These are phyloP conservation scores for Galerucella pusilla DNA, from an alignment of 2,888 invertebrate species.

Conservation along the genomic window DNA sequence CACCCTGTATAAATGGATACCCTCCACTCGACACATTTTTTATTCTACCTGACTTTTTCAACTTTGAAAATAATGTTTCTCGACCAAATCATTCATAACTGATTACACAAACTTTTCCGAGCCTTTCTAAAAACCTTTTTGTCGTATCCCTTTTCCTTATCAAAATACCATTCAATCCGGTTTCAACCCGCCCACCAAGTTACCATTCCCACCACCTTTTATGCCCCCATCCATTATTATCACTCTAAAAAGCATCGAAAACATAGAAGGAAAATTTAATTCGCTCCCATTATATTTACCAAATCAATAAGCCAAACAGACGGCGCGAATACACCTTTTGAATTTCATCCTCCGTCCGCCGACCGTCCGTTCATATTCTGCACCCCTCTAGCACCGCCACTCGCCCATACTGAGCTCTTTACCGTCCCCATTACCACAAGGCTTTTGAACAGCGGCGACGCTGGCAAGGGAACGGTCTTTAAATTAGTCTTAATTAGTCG, in stretches of 20 bases:
- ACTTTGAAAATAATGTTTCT: not conserved
- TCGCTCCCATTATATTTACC: conserved; percentile 54
- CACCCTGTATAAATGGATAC: no score
- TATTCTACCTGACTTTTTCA: not conserved
- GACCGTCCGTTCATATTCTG: conserved; percentile 33
- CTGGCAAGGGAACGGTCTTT: conserved; percentile 8
- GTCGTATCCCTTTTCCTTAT: conserved; percentile 31
- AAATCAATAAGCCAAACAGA: conserved; percentile 50
- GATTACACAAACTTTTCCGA: conserved; percentile 19
- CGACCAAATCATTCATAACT: conserved; percentile 16
- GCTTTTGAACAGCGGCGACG: conserved; percentile 21
- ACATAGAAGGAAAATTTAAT: conserved; percentile 52
- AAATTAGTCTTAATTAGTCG: conserved; percentile 8
- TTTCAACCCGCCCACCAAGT: conserved; percentile 23
- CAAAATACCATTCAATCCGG: conserved; percentile 40
- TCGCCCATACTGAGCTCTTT: conserved; percentile 14
- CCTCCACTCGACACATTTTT: not conserved
- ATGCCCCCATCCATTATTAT: conserved; percentile 39
- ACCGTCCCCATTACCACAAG: conserved; percentile 27
- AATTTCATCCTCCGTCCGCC: conserved; percentile 42
- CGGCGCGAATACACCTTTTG: conserved; percentile 47
- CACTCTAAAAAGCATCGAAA: conserved; percentile 43
- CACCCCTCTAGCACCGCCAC: conserved; percentile 7
- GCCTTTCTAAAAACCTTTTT: conserved; percentile 18
- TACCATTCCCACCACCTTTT: conserved; percentile 21